Percentiles rank a stretch among this genome's conserved stretches.
Evolutionary conservation across 2,113 vertebrate species (phyloP).

Genomic region (Carassius auratus): DNA sequence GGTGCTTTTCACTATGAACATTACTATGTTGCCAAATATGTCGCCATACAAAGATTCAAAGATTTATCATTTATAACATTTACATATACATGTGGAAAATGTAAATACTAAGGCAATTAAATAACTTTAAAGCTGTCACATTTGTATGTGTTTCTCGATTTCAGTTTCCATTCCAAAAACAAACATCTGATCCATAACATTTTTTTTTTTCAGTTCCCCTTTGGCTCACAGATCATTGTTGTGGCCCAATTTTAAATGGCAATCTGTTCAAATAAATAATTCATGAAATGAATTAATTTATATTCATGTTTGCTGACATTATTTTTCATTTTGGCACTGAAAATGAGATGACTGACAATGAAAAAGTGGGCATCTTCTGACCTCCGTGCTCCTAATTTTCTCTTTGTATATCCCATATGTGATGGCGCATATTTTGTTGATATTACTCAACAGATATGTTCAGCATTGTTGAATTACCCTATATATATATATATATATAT

Average conservation of each 20-base stretch:
- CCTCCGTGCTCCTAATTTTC: constrained; percentile 34
- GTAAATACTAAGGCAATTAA: too few relatives aligned
- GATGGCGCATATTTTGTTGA: constrained; percentile 26
- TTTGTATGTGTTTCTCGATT: neutral
- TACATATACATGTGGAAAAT: too few relatives aligned
- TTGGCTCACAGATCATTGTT: constrained; percentile 34
- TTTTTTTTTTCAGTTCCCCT: neutral
- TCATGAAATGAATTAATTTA: constrained; percentile 55
- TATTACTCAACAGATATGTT: constrained; percentile 5
- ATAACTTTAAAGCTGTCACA: neutral
- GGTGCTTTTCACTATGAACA: neutral
- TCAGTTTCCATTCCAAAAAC: neutral
- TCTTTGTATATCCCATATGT: constrained; percentile 20
- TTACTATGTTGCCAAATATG: neutral
- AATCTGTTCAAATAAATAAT: constrained; percentile 54
- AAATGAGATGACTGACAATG: constrained; percentile 53
- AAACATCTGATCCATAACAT: constrained; percentile 25
- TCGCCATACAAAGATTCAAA: neutral
- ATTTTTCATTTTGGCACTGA: constrained; percentile 41
- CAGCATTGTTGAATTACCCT: neutral
- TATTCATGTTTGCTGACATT: constrained; percentile 54
- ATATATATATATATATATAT: too few relatives aligned
- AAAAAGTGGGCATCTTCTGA: constrained; percentile 36
- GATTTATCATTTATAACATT: too few relatives aligned
- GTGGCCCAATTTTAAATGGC: constrained; percentile 44